Evolutionary conservation across 2,113 vertebrate species (phyloP).

Genomic region (Litocranius walleri): DNA sequence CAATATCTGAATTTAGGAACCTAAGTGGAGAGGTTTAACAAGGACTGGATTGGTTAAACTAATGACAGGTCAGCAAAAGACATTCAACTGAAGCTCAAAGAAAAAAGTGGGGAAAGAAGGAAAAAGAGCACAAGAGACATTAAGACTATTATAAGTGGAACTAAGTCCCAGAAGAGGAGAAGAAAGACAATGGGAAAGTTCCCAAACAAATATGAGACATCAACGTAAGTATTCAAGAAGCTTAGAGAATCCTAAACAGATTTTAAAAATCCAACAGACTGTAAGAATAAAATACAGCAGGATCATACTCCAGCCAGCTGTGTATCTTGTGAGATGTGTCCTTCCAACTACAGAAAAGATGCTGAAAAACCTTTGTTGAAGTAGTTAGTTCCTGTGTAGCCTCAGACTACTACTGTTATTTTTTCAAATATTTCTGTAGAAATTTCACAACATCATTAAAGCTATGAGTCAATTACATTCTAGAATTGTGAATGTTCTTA

Average conservation of each 20-base stretch:
- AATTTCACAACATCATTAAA: slow-evolving; percentile 54
- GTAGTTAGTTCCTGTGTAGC: not conserved
- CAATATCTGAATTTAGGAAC: not conserved
- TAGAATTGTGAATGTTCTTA: slow-evolving; percentile 28
- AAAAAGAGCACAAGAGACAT: not conserved
- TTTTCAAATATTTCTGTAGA: slow-evolving; percentile 43
- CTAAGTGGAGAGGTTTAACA: not conserved
- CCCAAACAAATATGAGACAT: not conserved
- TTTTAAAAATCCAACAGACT: not conserved
- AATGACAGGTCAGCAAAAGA: not conserved
- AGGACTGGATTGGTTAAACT: not conserved
- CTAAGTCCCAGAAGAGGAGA: not conserved
- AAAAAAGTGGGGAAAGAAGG: not conserved
- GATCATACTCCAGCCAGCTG: not conserved
- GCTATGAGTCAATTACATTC: slow-evolving; percentile 51
- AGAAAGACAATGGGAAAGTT: not conserved
- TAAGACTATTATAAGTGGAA: not conserved
- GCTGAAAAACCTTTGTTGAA: not conserved
- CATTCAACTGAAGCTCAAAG: not conserved
- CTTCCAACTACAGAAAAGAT: not conserved
- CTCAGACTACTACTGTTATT: not conserved
- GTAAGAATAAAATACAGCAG: not conserved
- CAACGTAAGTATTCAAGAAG: not conserved
- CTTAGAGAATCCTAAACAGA: not conserved
- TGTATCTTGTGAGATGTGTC: not conserved